Conservation (phyloP, 2,888 invertebrate genomes). For the Dicyrtomina minuta region DNA sequence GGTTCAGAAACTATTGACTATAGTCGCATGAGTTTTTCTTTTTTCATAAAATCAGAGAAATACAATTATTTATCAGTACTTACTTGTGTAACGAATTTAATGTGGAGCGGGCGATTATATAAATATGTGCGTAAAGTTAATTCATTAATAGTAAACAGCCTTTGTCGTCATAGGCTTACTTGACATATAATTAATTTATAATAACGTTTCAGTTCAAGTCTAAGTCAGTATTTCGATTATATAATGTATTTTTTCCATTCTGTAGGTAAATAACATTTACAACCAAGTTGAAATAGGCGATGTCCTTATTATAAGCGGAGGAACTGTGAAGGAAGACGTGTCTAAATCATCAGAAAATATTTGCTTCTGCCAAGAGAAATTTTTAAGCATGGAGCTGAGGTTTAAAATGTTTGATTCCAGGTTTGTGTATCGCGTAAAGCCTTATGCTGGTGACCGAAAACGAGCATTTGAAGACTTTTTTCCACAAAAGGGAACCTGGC, state of each 20-base stretch:
- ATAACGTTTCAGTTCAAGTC: too few species aligned
- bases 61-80: too few species aligned
- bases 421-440: not conserved
- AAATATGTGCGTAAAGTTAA: too few species aligned
- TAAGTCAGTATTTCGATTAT: too few species aligned
- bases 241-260: slow-evolving; percentile 7
- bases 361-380: not conserved
- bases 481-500: slow-evolving; percentile 1
- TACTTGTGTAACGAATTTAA: too few species aligned
- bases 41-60: too few species aligned
- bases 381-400: not conserved
- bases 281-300: slow-evolving; percentile 17
- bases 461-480: not conserved
- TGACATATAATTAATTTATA: too few species aligned
- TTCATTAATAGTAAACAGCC: too few species aligned
- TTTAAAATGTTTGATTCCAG: not conserved
- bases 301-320: not conserved
- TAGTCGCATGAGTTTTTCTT: too few species aligned
- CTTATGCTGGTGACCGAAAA: not conserved
- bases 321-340: not conserved
- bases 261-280: slow-evolving; percentile 1
- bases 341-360: not conserved
- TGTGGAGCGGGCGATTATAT: too few species aligned
- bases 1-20: too few species aligned
- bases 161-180: too few species aligned